phyloP scores from a whole-genome alignment of 2,888 invertebrate species.

The Synergus umbraculus region DNA sequence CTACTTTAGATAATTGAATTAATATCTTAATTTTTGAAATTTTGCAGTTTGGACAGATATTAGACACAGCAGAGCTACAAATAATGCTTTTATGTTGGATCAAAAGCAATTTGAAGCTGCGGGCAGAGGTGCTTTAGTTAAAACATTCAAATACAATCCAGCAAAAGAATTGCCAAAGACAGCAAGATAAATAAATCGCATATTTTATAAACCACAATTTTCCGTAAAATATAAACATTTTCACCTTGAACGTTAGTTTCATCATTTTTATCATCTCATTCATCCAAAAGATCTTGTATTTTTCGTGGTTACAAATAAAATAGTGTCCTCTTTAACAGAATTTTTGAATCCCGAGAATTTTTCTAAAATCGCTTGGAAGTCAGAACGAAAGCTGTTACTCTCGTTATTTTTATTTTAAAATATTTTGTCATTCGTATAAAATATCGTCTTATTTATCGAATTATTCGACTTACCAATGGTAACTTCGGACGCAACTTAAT shows the following conservation, averaged over 20 bases:
- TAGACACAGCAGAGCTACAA: not conserved
- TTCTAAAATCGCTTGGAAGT: too few relatives aligned
- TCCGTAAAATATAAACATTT: not conserved
- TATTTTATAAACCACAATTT: not conserved
- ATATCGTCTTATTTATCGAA: not conserved
- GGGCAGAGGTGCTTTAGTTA: slow-evolving; percentile 90
- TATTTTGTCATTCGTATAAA: not conserved
- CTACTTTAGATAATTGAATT: not conserved
- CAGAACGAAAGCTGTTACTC: too few relatives aligned
- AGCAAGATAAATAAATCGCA: not conserved
- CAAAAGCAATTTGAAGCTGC: slow-evolving; percentile 89
- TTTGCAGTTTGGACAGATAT: not conserved
- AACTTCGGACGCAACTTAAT: not conserved
- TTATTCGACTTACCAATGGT: not conserved
- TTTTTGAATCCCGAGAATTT: not conserved
- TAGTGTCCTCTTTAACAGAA: not conserved
- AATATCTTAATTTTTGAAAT: not conserved
- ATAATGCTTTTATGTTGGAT: slow-evolving; percentile 77
- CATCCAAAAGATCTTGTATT: not conserved
- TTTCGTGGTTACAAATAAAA: not conserved
- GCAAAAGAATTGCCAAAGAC: slow-evolving; percentile 70
- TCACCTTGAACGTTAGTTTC: not conserved
- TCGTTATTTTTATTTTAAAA: not conserved
- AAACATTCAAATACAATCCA: slow-evolving; percentile 93
- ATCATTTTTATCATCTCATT: slow-evolving; percentile 1